Percentiles rank a stretch among this genome's conserved stretches.
These are phyloP conservation scores for Pitangus sulphuratus DNA, from an alignment of 2,797 vertebrate genomes.

Conservation along the genomic window DNA sequence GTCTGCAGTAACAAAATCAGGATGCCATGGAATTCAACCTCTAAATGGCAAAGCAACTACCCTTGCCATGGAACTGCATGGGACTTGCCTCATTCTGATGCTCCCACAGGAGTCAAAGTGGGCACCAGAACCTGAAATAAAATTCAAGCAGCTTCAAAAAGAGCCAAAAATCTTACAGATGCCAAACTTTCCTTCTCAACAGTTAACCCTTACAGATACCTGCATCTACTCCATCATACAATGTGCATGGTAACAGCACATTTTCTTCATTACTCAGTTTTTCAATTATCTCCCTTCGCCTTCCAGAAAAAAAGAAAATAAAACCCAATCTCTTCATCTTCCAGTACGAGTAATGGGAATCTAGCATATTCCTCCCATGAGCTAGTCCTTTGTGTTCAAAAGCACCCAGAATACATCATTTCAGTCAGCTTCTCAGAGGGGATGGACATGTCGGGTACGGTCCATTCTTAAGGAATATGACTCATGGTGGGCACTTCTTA, in stretches of 20 bases:
- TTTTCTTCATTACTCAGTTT: background rate
- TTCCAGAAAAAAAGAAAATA: background rate
- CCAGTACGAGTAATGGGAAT: background rate
- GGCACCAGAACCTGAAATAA: constrained; percentile 33
- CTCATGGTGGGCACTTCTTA: constrained; percentile 42
- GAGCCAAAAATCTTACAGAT: background rate
- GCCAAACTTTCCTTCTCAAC: background rate
- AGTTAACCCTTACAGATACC: background rate
- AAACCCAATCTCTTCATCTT: background rate
- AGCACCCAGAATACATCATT: background rate
- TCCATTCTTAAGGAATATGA: background rate
- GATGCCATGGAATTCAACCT: background rate
- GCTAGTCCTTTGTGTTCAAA: background rate
- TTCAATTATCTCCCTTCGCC: background rate
- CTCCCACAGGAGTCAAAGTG: background rate
- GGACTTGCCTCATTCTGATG: background rate
- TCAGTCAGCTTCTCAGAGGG: background rate
- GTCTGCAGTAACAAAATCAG: background rate
- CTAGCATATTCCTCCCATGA: background rate
- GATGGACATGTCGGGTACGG: background rate
- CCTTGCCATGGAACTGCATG: background rate
- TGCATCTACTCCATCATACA: background rate
- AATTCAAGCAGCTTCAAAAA: constrained; percentile 38
- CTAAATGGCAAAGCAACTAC: background rate
- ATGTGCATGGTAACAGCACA: background rate